phyloP scores from a whole-genome alignment of 2,113 vertebrate genomes.

The Australoheros scitulus region DNA sequence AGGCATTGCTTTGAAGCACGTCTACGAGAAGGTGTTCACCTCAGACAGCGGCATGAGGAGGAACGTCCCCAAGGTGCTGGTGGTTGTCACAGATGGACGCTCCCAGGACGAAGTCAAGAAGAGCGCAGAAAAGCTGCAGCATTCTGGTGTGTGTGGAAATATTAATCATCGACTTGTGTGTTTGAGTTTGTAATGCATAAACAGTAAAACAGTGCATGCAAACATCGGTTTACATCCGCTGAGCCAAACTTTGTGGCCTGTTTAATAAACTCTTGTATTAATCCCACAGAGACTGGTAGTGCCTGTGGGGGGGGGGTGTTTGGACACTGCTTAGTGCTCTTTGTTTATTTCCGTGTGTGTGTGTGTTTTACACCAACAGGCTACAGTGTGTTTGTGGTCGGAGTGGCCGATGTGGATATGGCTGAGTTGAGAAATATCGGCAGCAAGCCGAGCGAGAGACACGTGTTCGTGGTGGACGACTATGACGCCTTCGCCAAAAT shows the following conservation, averaged over 20 bases:
- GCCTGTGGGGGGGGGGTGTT: neutral
- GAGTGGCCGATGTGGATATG: slow-evolving; percentile 94
- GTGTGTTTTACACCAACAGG: slow-evolving; percentile 76
- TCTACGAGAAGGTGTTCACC: slow-evolving; percentile 92
- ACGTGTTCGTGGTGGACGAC: slow-evolving; percentile 95
- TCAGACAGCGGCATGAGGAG: slow-evolving; percentile 94
- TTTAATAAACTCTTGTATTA: slow-evolving; percentile 38
- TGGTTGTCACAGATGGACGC: slow-evolving; percentile 96
- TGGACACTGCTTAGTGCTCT: slow-evolving; percentile 34
- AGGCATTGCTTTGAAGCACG: slow-evolving; percentile 92
- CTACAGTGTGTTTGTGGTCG: slow-evolving; percentile 96
- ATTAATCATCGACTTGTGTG: neutral
- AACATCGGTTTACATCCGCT: neutral
- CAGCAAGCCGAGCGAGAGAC: slow-evolving; percentile 96
- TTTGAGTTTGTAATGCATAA: neutral
- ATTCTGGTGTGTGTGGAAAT: slow-evolving; percentile 83
- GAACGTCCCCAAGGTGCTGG: slow-evolving; percentile 94
- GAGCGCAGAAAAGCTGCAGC: slow-evolving; percentile 89
- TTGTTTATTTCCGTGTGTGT: neutral
- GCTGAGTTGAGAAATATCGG: slow-evolving; percentile 90
- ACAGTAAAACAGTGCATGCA: neutral
- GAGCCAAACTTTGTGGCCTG: slow-evolving; percentile 6
- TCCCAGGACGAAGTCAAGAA: slow-evolving; percentile 98
- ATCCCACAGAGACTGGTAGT: neutral
- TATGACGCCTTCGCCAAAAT: slow-evolving; percentile 98